These are phyloP conservation scores for Drosophila buzzatii DNA, from an alignment of 2,888 invertebrate species.

Conservation along the genomic window DNA sequence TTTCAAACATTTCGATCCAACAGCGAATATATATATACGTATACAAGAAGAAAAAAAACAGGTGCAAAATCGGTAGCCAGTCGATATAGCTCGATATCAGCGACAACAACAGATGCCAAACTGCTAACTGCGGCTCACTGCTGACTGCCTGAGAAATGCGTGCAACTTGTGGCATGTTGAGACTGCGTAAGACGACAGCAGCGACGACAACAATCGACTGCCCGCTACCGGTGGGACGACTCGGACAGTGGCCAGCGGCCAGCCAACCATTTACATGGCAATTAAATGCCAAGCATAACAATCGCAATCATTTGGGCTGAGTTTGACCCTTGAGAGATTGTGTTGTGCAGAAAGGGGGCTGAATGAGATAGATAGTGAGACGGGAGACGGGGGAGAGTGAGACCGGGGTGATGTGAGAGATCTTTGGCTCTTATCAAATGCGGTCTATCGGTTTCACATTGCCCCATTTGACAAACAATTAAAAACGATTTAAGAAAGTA, in stretches of 20 bases:
- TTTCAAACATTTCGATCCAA: slow-evolving; percentile 53
- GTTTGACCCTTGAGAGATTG: slow-evolving; percentile 59
- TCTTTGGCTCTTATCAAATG: slow-evolving; percentile 67
- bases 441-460: slow-evolving; percentile 79
- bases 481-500: slow-evolving; percentile 80
- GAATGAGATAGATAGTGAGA: not conserved
- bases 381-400: not conserved
- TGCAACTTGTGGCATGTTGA: slow-evolving; percentile 73
- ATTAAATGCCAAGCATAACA: slow-evolving; percentile 81
- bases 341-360: not conserved
- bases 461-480: slow-evolving; percentile 80
- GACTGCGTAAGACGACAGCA: slow-evolving; percentile 60
- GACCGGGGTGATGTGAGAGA: not conserved
- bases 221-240: slow-evolving; percentile 64
- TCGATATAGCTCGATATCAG: slow-evolving; percentile 69
- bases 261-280: slow-evolving; percentile 77
- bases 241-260: slow-evolving; percentile 9
- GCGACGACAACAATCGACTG: slow-evolving; percentile 61
- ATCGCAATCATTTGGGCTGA: slow-evolving; percentile 67
- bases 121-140: slow-evolving; percentile 22
- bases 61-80: slow-evolving; percentile 78
- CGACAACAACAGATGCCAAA: slow-evolving; percentile 39
- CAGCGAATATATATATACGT: not conserved
- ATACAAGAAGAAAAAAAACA: slow-evolving; percentile 39
- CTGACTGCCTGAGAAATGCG: slow-evolving; percentile 64